A percentile compares a stretch with the other conserved stretches of the same genome.
phyloP scores from a whole-genome alignment of 1,140 invertebrate genomes.

The Diprion similis region DNA sequence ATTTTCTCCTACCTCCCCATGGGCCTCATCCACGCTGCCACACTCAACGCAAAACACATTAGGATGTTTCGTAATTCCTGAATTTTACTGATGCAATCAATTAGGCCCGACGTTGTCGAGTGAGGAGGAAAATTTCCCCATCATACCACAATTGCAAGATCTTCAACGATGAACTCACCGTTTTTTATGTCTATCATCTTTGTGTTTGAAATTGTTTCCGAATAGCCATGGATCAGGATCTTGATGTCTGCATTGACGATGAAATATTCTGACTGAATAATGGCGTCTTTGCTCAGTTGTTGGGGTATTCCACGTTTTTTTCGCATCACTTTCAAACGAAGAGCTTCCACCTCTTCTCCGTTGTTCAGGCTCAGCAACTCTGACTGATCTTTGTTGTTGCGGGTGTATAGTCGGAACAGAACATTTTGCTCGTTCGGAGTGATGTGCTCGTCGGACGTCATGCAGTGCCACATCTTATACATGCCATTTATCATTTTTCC shows the following conservation, averaged over 20 bases:
- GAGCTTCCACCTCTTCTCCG: constrained; percentile 12
- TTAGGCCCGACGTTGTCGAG: constrained; percentile 14
- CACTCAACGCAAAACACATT: constrained; percentile 31
- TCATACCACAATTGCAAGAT: neutral
- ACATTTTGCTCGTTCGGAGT: constrained; percentile 14
- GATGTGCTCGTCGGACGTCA: constrained; percentile 11
- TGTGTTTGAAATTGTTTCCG: constrained; percentile 13
- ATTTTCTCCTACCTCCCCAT: constrained; percentile 20
- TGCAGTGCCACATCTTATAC: constrained; percentile 17
- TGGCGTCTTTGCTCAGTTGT: constrained; percentile 5
- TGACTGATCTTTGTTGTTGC: constrained; percentile 6
- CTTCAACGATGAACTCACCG: neutral
- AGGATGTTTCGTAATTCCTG: constrained; percentile 31
- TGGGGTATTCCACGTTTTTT: neutral
- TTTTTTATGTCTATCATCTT: constrained; percentile 21
- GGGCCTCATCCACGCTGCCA: constrained; percentile 1
- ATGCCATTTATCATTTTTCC: constrained; percentile 12
- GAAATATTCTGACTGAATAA: constrained; percentile 10
- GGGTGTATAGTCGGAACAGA: constrained; percentile 13
- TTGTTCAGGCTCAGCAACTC: neutral
- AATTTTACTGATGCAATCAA: constrained; percentile 24
- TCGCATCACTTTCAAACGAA: constrained; percentile 13
- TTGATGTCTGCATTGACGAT: constrained; percentile 11
- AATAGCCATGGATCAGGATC: constrained; percentile 18
- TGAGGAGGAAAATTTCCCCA: constrained; percentile 15